Evolutionary conservation across 2,113 vertebrate genomes (phyloP), one percentile per base, ranked within the genome.

Genomic region (Patagioenas fasciata): DNA sequence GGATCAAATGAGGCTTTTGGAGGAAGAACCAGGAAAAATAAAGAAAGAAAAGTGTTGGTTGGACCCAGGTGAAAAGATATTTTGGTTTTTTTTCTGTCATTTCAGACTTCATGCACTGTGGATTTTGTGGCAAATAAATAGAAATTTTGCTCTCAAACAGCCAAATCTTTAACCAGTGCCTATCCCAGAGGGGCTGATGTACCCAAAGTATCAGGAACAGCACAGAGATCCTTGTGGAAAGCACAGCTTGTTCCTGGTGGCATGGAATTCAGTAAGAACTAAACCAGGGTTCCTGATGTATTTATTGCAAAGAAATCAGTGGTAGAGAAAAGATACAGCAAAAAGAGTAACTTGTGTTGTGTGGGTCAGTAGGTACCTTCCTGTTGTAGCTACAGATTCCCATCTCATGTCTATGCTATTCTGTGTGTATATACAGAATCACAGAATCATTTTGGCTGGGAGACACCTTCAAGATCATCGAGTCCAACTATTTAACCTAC

Each of bases 341-440:
- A 62, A 21, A 60, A 28, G 32, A 38, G 29, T 15, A 67, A 16
- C 18, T 17, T 11, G 6, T 40, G 40, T 13, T 40, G 40, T 11
- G 19, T 13, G 19, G 47, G 25, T 40, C 87, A 25, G 70, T 14
- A 36, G 65, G 21, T 9, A 15, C 44, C 28, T 42, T 53, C 83
- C 21, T 0, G 0, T 5, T 9, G 8, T 5, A 75, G 75, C 67
- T 69, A n/a, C 42, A 42, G n/a, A 50, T 54, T 44, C 58, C 47
- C 47, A 9, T 20, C 73, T 53, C 18, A 7, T 5, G 5, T 15
- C 10, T 19, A 31, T 10, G 21, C 40, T 57, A 3, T 50, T 56
- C 40, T 16, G 17, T 17, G 51, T 29, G 32, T 12, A 6, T 18
- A 25, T 44, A 44, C 42, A 44, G 42, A 44, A 44, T 44, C 42